Base-by-base conservation (phyloP, 2,888 invertebrate genomes). In the Eupithecia vulgata region DNA sequence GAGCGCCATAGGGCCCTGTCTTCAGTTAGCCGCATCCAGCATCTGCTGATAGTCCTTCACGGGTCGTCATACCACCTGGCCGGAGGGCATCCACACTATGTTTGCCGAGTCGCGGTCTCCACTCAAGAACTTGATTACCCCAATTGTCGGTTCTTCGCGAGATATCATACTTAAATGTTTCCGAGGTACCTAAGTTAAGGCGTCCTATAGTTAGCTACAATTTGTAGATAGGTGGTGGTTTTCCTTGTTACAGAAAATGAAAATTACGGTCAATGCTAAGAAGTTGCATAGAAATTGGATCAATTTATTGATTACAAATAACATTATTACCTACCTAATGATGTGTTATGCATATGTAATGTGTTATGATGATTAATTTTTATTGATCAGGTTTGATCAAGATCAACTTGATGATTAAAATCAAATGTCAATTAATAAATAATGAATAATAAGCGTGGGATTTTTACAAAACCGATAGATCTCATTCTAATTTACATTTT, bases 341-440 rank as follows among this genome's bases (percentile, higher is more conserved):
- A 57, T 57, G 52, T 52, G 57, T 57, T 57, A 57, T 57, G 57
- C 25, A 57, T 57, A 57, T 12, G 25, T 68, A 70, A 70, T 68
- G 37, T 62, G 17, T 48, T 62, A 67, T 68, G 68, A 68, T 72
- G 62, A 64, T 45, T 73, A 67, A 25, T 66, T 70, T 34, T 67
- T 61, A 73, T 73, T 66, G 48, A 40, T 34, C 68, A 12, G 25
- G 61, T 67, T 67, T 7, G 25, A 42, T 35, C 73, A 68, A 74
- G 67, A 68, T 68, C 73, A 70, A 74, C 70, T 30, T 35, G 73
- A 62, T 70, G 37, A 70, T 73, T 73, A 69, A 6, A 35, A 13
- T 65, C 21, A 68, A 71, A 70, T 68, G 68, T 59, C 21, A 65
- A 65, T 65, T 42, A 61, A 69, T 45, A 69, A 61, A n/a, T 62